Base-by-base conservation (phyloP, 2,797 vertebrate species). In the Vultur gryphus region DNA sequence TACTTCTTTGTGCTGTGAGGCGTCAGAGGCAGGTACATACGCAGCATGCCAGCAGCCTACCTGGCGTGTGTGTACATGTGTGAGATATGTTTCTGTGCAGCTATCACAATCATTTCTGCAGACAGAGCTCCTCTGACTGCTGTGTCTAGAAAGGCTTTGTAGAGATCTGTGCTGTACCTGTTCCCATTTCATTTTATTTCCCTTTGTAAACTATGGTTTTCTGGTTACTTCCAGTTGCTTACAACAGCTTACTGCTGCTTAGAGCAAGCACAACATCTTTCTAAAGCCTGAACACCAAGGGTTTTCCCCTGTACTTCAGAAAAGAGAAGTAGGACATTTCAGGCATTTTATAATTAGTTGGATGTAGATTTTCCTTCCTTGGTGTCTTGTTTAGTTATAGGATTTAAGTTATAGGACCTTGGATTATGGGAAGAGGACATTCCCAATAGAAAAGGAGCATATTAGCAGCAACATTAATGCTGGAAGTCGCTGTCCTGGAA, bases 401-500 rank as follows among this genome's bases (percentile, higher is more conserved):
- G 21, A 72, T 92, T 94, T 92, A 94, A 91, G 81, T 75, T 89
- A n/a, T 2, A 86, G 70, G 79, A 96, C 84, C 73, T 95, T 95
- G 87, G 65, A 52, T 93, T 90, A 84, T 90, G 91, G 82, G 64
- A 96, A 91, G 31, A 90, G 80, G 83, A 71, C 57, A 85, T 90
- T 89, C 86, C 84, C 86, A 85, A 44, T 71, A 82, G 87, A 83
- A 90, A 93, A 75, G 55, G 77, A 86, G 35, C 55, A 14, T 82
- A 77, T 94, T 96, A 95, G 77, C 85, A 82, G 70, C 80, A 91
- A 41, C 73, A 82, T 93, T 95, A 95, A 35, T 66, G 89, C 66
- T 92, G 59, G 54, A 95, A 97, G 80, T 79, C 5, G 2, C 88
- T 90, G 93, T 94, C 87, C 82, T 91, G 87, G 84, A 97, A 86